Percentiles rank a stretch among this genome's conserved stretches.
Evolutionary conservation across 2,888 invertebrate species (phyloP).

Genomic region (Metacarcinus magister): DNA sequence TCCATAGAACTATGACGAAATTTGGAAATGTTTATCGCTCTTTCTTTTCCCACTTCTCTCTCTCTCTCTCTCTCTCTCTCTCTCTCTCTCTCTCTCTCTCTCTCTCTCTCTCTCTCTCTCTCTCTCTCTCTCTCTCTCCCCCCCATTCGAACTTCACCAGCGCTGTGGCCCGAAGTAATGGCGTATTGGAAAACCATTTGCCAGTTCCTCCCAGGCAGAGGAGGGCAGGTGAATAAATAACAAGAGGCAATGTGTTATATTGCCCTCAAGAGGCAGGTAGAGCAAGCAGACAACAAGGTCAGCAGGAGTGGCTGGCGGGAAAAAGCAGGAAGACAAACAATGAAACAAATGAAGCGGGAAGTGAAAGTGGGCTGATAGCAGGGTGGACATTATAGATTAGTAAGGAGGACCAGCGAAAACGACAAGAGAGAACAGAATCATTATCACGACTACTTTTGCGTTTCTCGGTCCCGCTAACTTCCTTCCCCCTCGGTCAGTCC

Average conservation of each 20-base stretch:
- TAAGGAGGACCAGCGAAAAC: not conserved
- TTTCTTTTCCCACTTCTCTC: not conserved
- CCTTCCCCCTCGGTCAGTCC: not conserved
- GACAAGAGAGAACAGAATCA: not conserved
- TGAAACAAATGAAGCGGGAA: not conserved
- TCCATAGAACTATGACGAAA: too few relatives aligned
- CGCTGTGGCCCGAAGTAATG: conserved; percentile 49
- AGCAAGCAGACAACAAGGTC: conserved; percentile 37
- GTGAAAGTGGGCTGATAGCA: not conserved
- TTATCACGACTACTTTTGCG: not conserved
- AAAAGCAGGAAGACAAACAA: not conserved
- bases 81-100: not conserved
- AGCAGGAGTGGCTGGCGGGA: not conserved
- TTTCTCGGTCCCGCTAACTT: not conserved
- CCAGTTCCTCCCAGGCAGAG: conserved; percentile 53
- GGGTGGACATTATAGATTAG: not conserved
- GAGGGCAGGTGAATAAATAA: conserved; percentile 47
- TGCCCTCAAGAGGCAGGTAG: conserved; percentile 44
- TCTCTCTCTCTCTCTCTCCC: conserved; percentile 23
- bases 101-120: not conserved
- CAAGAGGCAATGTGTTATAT: conserved; percentile 53
- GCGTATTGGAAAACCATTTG: conserved; percentile 53
- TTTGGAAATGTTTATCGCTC: too few relatives aligned
- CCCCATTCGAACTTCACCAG: not conserved
- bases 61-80: not conserved